Evolutionary conservation across 2,888 invertebrate genomes (phyloP), one percentile per base, ranked within the genome.

Genomic region (Zaprionus bogoriensis): DNA sequence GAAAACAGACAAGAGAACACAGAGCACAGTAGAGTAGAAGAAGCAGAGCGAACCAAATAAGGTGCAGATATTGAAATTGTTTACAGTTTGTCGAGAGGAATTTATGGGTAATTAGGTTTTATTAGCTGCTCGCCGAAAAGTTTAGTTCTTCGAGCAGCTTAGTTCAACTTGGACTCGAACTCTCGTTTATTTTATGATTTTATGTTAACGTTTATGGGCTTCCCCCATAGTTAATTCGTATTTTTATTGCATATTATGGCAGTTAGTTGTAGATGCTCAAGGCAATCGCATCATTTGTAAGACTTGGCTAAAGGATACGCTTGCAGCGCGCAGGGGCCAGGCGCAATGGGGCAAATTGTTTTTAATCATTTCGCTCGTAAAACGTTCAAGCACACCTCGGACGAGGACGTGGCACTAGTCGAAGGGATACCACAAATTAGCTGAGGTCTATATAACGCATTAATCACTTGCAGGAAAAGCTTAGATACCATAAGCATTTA

Each of bases 231-330:
- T 68, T 45, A 55, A 57, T 64, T 53, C 39, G 50, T 54, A 55
- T 50, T 46, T 74, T 72, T 78, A 85, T 79, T 72, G 85, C 83
- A 67, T 64, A 63, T 66, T 57, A 48, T 82, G 79, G 79, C 79
- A 79, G 85, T 79, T 73, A 22, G 19, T 39, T 17, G 38, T 44
- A 28, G 42, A 69, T 64, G 65, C 59, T 53, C 51, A 50, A 63
- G 54, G 64, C 50, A 59, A 73, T 58, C 2, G 36, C 32, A 4
- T 51, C 20, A 60, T 28, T 41, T 61, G 10, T 44, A 30, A 36
- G n/a, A 20, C 9, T 19, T 17, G 14, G 32, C 14, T 38, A 32
- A 25, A 46, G 32, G 30, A 60, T 67, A 62, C 42, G 28, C 62
- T 54, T 57, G 60, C 46, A 52, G 44, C 30, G 44, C 19, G 20